These are phyloP conservation scores for Mohoua ochrocephala DNA, from an alignment of 2,113 vertebrate genomes.

Conservation along the genomic window DNA sequence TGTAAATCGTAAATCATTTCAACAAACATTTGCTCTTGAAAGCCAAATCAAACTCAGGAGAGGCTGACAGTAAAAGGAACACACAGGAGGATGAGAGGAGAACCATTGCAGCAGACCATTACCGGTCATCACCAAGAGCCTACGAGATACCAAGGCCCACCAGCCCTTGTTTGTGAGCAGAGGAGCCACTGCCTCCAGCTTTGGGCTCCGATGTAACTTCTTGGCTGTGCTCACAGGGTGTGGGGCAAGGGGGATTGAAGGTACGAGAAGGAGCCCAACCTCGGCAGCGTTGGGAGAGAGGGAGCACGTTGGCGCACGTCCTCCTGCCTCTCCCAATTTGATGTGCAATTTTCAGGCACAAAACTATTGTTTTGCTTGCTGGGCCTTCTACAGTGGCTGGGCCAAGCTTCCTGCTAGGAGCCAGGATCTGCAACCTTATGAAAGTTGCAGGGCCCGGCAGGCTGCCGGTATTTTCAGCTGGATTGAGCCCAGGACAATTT, in stretches of 20 bases:
- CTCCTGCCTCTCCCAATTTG: not conserved
- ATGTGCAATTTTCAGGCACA: not conserved
- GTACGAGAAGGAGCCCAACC: not conserved
- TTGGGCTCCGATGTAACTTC: not conserved
- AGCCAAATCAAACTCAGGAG: not conserved
- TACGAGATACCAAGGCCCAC: not conserved
- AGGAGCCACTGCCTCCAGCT: not conserved
- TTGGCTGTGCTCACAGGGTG: not conserved
- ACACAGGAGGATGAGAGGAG: not conserved
- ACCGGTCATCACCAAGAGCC: not conserved
- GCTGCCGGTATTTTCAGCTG: constrained; percentile 54
- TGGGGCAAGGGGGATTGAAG: not conserved
- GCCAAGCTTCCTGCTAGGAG: constrained; percentile 44
- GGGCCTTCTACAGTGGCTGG: not conserved
- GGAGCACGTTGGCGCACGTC: not conserved
- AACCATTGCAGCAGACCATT: not conserved
- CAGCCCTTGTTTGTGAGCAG: not conserved
- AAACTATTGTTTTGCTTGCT: constrained; percentile 39
- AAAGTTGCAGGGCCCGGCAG: constrained; percentile 50
- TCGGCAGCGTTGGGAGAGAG: not conserved
- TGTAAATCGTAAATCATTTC: not conserved
- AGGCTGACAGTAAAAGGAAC: not conserved
- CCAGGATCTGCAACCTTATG: constrained; percentile 55
- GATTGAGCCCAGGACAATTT: constrained; percentile 55
- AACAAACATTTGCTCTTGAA: not conserved